Evolutionary conservation across 2,113 vertebrate species (phyloP).

Genomic region (Corydoras sp.): DNA sequence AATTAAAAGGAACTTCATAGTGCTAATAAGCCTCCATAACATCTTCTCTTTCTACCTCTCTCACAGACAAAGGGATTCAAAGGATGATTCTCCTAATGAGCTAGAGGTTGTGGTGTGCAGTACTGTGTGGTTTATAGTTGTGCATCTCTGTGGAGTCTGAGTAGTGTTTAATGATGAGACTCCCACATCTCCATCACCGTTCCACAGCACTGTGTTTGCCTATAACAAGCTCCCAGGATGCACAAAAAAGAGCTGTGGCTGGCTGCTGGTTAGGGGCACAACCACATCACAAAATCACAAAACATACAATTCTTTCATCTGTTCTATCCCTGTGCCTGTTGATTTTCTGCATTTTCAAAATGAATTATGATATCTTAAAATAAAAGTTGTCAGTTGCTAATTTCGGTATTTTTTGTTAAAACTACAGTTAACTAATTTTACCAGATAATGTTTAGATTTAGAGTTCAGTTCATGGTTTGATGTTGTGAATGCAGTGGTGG

Average conservation of each 20-base stretch:
- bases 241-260: slow-evolving; percentile 32
- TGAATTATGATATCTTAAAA: too few species aligned
- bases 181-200: slow-evolving; percentile 50
- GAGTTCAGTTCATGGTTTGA: too few species aligned
- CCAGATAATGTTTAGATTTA: too few species aligned
- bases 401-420: too few species aligned
- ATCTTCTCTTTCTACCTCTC: background rate
- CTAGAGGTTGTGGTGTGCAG: background rate
- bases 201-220: slow-evolving; percentile 52
- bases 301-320: slow-evolving; percentile 1
- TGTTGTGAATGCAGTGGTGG: too few species aligned
- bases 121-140: slow-evolving; percentile 3
- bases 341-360: background rate
- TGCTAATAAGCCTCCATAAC: slow-evolving; percentile 7
- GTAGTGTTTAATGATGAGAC: slow-evolving; percentile 51
- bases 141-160: slow-evolving; percentile 12
- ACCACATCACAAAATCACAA: slow-evolving; percentile 37
- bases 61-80: background rate
- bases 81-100: background rate
- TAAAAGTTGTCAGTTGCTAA: too few species aligned
- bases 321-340: background rate
- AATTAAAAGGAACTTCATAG: slow-evolving; percentile 2
- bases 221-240: slow-evolving; percentile 70
- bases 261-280: slow-evolving; percentile 43
- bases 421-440: too few species aligned